A percentile compares a stretch with the other conserved stretches of the same genome.
phyloP scores from a whole-genome alignment of 2,113 vertebrate genomes.

The Dasyprocta punctata region DNA sequence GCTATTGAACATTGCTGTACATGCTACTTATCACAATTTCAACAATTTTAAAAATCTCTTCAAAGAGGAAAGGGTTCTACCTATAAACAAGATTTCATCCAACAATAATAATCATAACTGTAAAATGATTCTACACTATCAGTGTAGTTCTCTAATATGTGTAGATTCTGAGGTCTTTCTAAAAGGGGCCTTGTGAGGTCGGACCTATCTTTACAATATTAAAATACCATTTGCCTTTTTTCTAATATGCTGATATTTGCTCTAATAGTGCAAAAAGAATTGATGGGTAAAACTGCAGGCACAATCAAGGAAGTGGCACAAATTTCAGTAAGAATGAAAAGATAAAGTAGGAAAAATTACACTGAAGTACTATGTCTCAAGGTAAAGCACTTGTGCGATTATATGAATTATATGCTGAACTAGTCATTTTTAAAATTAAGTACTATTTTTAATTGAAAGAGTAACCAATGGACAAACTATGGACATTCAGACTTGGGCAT shows the following conservation, averaged over 20 bases:
- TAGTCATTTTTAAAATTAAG: not conserved
- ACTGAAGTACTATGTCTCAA: not conserved
- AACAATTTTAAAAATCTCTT: slow-evolving; percentile 21
- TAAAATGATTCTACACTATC: not conserved
- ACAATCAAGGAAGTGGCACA: not conserved
- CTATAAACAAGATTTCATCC: not conserved
- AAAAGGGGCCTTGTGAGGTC: not conserved
- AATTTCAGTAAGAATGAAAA: slow-evolving; percentile 10
- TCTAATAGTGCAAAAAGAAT: not conserved
- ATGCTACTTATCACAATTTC: not conserved
- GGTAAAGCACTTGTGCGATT: not conserved
- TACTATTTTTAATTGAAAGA: slow-evolving; percentile 19
- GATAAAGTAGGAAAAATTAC: not conserved
- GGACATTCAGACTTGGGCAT: not conserved
- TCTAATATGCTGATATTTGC: not conserved
- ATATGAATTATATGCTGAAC: not conserved
- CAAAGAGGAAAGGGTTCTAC: not conserved
- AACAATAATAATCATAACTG: slow-evolving; percentile 2
- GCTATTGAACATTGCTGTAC: not conserved
- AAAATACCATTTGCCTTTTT: not conserved
- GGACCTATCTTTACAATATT: not conserved
- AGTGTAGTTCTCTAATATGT: not conserved
- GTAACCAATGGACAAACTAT: not conserved
- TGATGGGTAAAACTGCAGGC: not conserved
- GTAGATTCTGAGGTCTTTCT: not conserved